phyloP scores from a whole-genome alignment of 2,888 invertebrate genomes.

The Xestia ashworthii region DNA sequence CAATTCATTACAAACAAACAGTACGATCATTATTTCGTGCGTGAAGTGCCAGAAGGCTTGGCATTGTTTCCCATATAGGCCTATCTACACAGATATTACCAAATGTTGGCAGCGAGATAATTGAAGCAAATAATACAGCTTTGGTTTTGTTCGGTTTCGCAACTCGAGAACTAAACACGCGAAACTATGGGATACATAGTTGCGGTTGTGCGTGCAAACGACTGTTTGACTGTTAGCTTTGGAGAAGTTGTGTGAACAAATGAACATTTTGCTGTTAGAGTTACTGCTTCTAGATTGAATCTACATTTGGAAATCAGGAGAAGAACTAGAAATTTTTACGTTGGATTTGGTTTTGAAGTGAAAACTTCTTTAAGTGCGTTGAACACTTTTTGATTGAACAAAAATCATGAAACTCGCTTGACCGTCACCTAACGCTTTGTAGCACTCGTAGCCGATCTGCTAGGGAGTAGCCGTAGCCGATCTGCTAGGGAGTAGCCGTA shows the following conservation, averaged over 20 bases:
- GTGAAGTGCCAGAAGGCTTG: constrained; percentile 12
- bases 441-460: no score
- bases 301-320: constrained; percentile 4
- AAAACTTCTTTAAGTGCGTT: no score
- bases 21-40: constrained; percentile 15
- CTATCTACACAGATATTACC: constrained; percentile 52
- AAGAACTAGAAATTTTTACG: neutral
- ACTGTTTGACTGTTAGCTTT: constrained; percentile 43
- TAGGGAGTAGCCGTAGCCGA: no score
- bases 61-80: constrained; percentile 55
- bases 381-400: no score
- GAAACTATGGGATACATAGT: constrained; percentile 25
- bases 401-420: no score
- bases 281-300: constrained; percentile 16
- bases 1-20: constrained; percentile 1
- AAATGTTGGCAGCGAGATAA: constrained; percentile 62
- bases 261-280: neutral
- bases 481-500: no score
- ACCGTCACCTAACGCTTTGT: no score
- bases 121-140: constrained; percentile 63
- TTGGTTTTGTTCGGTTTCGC: constrained; percentile 61
- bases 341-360: no score
- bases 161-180: constrained; percentile 49
- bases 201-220: constrained; percentile 44
- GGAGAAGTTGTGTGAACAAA: constrained; percentile 11